A percentile compares a stretch with the other conserved stretches of the same genome.
Conservation (phyloP, 2,888 invertebrate genomes). For the Chrysodeixis includens region DNA sequence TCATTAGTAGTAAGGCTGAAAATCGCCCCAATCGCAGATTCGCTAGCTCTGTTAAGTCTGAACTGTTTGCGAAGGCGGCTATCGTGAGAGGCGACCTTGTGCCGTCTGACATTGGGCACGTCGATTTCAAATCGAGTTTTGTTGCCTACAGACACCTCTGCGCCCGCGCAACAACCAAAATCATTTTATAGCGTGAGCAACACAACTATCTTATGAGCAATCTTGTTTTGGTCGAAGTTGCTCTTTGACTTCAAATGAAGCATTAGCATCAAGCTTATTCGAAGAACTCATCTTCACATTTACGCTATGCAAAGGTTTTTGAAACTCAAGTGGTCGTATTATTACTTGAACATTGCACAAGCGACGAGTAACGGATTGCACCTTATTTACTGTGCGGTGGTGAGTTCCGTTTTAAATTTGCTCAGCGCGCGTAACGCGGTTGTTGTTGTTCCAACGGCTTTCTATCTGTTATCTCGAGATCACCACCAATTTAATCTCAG, state of each 20-base stretch:
- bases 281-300: constrained; percentile 15
- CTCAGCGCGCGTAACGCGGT: constrained; percentile 84
- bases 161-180: constrained; percentile 63
- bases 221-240: constrained; percentile 28
- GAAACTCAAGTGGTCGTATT: constrained; percentile 15
- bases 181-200: constrained; percentile 36
- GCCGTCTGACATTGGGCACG: constrained; percentile 80
- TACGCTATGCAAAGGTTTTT: constrained; percentile 12
- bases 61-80: constrained; percentile 72
- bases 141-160: constrained; percentile 66
- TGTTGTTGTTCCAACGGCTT: constrained; percentile 81
- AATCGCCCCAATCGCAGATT: constrained; percentile 65
- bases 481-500: constrained; percentile 76
- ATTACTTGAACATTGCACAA: constrained; percentile 50
- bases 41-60: constrained; percentile 60
- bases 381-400: constrained; percentile 61
- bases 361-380: constrained; percentile 53
- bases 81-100: constrained; percentile 84
- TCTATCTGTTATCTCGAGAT: constrained; percentile 84
- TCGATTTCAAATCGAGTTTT: constrained; percentile 78
- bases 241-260: constrained; percentile 24
- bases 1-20: constrained; percentile 54
- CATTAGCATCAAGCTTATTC: constrained; percentile 27
- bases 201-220: constrained; percentile 26
- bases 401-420: constrained; percentile 73